phyloP scores from a whole-genome alignment of 2,888 invertebrate species.

The Polyploca ridens region DNA sequence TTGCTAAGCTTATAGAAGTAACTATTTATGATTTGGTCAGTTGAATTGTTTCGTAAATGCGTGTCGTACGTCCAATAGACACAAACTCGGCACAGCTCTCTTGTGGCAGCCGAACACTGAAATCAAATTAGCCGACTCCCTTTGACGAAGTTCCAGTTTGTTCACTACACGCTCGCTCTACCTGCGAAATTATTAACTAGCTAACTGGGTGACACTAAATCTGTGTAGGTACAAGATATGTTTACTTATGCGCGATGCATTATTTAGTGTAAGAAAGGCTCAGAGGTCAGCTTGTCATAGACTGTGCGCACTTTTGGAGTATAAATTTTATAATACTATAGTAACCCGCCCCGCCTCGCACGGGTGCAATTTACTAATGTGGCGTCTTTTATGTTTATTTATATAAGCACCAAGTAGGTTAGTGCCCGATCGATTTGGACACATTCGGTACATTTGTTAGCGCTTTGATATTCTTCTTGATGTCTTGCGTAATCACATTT shows the following conservation, averaged over 20 bases:
- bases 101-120: conserved; percentile 61
- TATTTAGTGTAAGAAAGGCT: conserved; percentile 9
- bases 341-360: no score
- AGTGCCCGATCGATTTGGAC: no score
- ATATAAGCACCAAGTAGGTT: no score
- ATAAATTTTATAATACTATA: no score
- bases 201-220: conserved; percentile 35
- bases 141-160: conserved; percentile 64
- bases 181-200: conserved; percentile 59
- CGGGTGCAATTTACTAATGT: no score
- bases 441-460: no score
- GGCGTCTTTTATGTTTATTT: no score
- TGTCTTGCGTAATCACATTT: no score
- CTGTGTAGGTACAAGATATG: conserved; percentile 26
- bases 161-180: conserved; percentile 41
- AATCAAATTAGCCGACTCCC: conserved; percentile 71
- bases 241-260: conserved; percentile 27
- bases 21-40: conserved; percentile 10
- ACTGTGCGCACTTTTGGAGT: not conserved
- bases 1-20: not conserved
- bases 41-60: conserved; percentile 47
- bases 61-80: conserved; percentile 50
- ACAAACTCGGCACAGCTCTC: conserved; percentile 39
- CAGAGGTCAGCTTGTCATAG: conserved; percentile 7
- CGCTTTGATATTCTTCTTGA: no score